Evolutionary conservation across 2,888 invertebrate genomes (phyloP), one percentile per base, ranked within the genome.

Genomic region (Ashinkailepas kermadecensis): DNA sequence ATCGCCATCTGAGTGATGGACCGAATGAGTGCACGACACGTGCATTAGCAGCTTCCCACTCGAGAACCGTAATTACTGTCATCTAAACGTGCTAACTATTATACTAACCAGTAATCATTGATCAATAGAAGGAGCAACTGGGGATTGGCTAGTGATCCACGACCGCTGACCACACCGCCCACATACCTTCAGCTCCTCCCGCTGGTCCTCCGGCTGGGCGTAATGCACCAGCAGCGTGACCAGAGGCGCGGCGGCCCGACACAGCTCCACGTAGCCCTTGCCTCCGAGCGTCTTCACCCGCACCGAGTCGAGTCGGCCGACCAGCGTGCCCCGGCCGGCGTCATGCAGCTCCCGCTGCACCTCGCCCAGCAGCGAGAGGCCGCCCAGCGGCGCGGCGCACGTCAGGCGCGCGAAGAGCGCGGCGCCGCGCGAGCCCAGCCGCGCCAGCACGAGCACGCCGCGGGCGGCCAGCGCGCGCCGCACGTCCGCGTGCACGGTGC

Each of bases 191-290:
- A 74, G 54, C n/a, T 74, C 74, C 10, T 74, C 56, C 7, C 74
- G 54, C 21, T 9, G 74, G 54, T 54, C 15, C 74, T 74, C 74
- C 11, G 74, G 74, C 18, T 56, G 56, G 54, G 54, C 54, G 11
- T 15, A 74, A 56, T 74, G 74, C 56, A 74, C 74, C 56, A 74
- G 54, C 54, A 74, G 74, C 23, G 74, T 74, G 54, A 74, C 74
- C 54, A 74, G 54, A 21, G 74, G 74, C 56, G 74, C 54, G 8
- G 21, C 54, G 3, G 7, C 54, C 10, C 74, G 54, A 21, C 74
- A 8, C 74, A 74, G 56, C 74, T 74, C 74, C 18, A 54, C 56
- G 21, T 74, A 74, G 3, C 54, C 3, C 74, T 21, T 3, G 21
- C 74, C 74, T 0, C 54, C 74, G 10, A 74, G 7, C 56, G 9